Percentiles rank a stretch among this genome's conserved stretches.
Conservation (phyloP, 2,113 vertebrate genomes). For the Morphnarchus princeps region DNA sequence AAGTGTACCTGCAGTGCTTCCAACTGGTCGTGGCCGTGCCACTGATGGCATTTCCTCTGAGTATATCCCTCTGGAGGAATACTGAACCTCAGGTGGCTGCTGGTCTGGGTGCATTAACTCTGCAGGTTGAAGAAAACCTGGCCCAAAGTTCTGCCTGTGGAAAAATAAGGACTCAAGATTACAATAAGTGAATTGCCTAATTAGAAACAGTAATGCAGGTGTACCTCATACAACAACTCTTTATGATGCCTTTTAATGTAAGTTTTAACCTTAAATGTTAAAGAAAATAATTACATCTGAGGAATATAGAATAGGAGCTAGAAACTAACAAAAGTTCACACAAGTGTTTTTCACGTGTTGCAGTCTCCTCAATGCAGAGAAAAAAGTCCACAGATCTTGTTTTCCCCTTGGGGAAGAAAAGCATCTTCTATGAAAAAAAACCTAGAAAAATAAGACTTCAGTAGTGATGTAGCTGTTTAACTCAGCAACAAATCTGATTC, state of each 20-base stretch:
- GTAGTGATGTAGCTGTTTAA: neutral
- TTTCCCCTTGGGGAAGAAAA: neutral
- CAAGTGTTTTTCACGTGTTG: neutral
- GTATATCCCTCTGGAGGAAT: slow-evolving; percentile 83
- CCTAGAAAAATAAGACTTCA: neutral
- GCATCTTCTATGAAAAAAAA: neutral
- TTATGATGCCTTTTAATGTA: neutral
- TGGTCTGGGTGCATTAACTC: slow-evolving; percentile 78
- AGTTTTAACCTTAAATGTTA: neutral
- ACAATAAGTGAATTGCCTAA: neutral
- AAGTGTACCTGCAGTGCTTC: slow-evolving; percentile 87
- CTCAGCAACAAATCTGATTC: neutral
- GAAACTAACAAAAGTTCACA: neutral
- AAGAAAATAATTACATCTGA: neutral
- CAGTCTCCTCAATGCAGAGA: neutral
- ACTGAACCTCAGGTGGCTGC: slow-evolving; percentile 80
- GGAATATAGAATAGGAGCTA: neutral
- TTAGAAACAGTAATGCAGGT: neutral
- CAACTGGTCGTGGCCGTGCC: slow-evolving; percentile 89
- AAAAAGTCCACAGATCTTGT: neutral
- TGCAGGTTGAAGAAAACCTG: slow-evolving; percentile 78
- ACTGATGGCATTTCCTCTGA: slow-evolving; percentile 84
- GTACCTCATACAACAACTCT: neutral
- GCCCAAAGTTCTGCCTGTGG: slow-evolving; percentile 82
- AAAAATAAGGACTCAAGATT: slow-evolving; percentile 18